Evolutionary conservation across 2,797 vertebrate genomes (phyloP), one percentile per base, ranked within the genome.

Genomic region (Gorsachius magnificus): DNA sequence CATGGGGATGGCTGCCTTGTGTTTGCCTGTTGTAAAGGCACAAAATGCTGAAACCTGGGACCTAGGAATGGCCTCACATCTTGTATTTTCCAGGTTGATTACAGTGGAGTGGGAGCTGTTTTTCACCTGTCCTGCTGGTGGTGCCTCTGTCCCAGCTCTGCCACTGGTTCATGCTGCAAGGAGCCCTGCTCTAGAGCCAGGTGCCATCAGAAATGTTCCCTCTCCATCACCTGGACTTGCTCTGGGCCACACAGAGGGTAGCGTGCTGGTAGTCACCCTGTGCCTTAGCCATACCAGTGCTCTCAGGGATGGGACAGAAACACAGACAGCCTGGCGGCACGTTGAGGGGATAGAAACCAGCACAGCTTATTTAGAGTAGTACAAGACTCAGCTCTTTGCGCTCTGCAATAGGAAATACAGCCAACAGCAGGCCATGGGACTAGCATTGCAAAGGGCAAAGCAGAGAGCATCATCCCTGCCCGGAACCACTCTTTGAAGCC

Each of bases 211-310:
- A 71, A 51, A 71, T 17, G 3, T 57, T 64, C 48, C 36, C 26
- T 74, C n/a, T 83, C 46, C 36, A 6, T 51, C n/a, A 6, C 16
- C 29, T 28, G 36, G 46, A 48, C 28, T 58, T 83, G 53, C 48
- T 66, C 26, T 71, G 33, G 56, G 70, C 35, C 48, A 18, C 10
- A 35, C 4, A 1, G 41, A 83, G 61, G 21, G 31, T 79, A 29
- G 58, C 0, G 0, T 51, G 24, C 35, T 48, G 36, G 24, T 64
- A 18, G 31, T 71, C 36, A 66, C 48, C 9, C 28, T 5, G 1
- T 80, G 72, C 24, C 53, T 57, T 29, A 48, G 10, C 43, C 60
- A 36, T 12, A n/a, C 8, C 0, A 1, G 38, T 36, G n/a, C 29
- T 74, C 38, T 70, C 33, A 15, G 60, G 29, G 25, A 3, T 64